Base-by-base conservation (phyloP, 1,140 invertebrate genomes). In the Rhizoglyphus robini region DNA sequence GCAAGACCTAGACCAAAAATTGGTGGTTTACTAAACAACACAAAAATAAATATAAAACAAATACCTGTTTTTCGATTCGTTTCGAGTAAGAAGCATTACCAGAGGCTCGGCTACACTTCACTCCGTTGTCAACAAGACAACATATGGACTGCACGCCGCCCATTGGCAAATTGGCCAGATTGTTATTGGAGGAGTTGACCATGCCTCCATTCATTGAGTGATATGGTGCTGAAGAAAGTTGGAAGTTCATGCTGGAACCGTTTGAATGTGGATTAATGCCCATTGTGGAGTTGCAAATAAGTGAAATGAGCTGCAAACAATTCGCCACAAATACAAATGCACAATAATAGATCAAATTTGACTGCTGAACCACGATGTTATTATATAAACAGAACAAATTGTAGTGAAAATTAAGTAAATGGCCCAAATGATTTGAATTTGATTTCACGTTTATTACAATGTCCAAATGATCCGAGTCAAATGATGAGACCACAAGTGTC, bases 41-140 rank as follows among this genome's bases (percentile, higher is more conserved):
- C 18, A 11, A 41, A 11, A 32, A 54, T 54, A 8, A 46, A 46
- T 54, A 32, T 32, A 15, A 54, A 54, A 54, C 8, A 8, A 11
- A 4, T 27, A 38, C 58, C 90, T 65, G 88, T 76, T 94, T 95
- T 76, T 96, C 90, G 71, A 97, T 92, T 69, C 91, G 82, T 75
- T 96, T 96, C 76, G 89, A 94, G 76, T 96, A 97, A 46, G 89
- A 90, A 66, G 93, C 94, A 80, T 96, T 96, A 58, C 93, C 92
- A 69, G 93, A 90, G 51, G 84, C 81, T 72, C 88, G 82, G 67
- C 82, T 81, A 78, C 94, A 97, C 64, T 90, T 80, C 64, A 87
- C 85, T 67, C 84, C 83, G 72, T 91, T 88, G 77, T 96, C 92
- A 70, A 95, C 83, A 65, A 96, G 80, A 79, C 92, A 96, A 80